Evolutionary conservation across 2,888 invertebrate genomes (phyloP).

Genomic region (Amiota minor): DNA sequence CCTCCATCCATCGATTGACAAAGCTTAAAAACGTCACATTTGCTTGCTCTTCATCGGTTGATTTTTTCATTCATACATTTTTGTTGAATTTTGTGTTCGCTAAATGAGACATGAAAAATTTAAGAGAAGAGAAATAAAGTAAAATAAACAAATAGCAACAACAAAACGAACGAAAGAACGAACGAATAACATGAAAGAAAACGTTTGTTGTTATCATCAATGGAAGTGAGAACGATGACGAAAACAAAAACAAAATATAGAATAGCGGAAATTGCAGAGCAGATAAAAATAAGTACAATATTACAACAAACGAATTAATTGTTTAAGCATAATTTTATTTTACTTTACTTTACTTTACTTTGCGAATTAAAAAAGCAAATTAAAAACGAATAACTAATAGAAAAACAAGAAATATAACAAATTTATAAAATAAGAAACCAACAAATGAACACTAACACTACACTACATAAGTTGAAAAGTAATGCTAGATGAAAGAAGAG

Average conservation of each 20-base stretch:
- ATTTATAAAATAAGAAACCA: neutral
- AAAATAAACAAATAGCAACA: conserved; percentile 45
- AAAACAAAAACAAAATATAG: conserved; percentile 41
- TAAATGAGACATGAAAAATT: conserved; percentile 45
- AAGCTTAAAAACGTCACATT: neutral
- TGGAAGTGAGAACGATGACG: conserved; percentile 31
- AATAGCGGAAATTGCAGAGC: conserved; percentile 60
- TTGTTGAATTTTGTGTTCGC: conserved; percentile 4
- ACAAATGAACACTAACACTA: too few relatives aligned
- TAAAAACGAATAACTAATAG: neutral
- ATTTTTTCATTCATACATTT: neutral
- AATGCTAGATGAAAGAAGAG: neutral
- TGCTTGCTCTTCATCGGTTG: neutral
- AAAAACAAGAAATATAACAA: neutral
- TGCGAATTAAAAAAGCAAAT: neutral
- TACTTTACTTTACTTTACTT: neutral
- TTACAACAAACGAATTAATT: conserved; percentile 43
- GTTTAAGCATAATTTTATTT: conserved; percentile 3
- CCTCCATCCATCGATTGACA: too few relatives aligned
- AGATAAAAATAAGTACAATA: conserved; percentile 52
- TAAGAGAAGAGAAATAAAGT: conserved; percentile 50
- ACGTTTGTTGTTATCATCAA: conserved; percentile 54
- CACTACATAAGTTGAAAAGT: neutral
- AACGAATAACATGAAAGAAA: conserved; percentile 56
- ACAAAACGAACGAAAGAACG: conserved; percentile 45